A percentile compares a stretch with the other conserved stretches of the same genome.
These are phyloP conservation scores for Platycheirus albimanus DNA, from an alignment of 2,888 invertebrate genomes.

Conservation along the genomic window DNA sequence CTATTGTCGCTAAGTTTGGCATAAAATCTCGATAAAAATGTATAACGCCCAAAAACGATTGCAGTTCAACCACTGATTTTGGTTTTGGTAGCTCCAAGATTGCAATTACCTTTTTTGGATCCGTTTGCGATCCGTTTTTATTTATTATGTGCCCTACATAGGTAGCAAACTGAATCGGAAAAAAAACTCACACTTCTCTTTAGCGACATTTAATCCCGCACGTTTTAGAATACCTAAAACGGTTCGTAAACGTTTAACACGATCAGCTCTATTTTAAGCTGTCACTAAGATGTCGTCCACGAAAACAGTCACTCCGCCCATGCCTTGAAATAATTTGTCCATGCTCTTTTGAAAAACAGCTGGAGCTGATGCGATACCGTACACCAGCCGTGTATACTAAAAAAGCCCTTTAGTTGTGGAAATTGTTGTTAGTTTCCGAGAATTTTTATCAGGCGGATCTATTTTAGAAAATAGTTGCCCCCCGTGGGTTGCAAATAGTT, in stretches of 20 bases:
- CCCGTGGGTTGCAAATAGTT: background rate
- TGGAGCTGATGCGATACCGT: constrained; percentile 78
- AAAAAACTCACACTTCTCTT: background rate
- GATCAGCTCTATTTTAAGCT: constrained; percentile 31
- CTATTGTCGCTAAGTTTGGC: background rate
- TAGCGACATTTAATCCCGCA: background rate
- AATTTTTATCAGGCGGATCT: constrained; percentile 69
- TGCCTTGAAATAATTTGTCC: constrained; percentile 76
- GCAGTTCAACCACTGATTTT: background rate
- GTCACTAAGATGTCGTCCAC: constrained; percentile 77
- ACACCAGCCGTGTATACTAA: constrained; percentile 73
- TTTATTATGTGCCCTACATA: background rate
- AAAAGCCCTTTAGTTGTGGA: constrained; percentile 69
- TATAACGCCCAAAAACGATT: background rate
- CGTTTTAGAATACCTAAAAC: background rate
- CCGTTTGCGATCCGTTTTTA: background rate
- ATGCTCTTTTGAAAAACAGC: constrained; percentile 78
- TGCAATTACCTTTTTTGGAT: background rate
- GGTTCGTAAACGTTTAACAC: background rate
- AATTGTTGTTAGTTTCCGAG: constrained; percentile 75
- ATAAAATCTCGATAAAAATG: constrained; percentile 6
- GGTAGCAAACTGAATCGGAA: background rate
- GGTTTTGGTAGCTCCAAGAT: background rate
- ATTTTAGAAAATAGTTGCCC: background rate
- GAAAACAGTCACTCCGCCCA: constrained; percentile 27